Conservation (phyloP, 2,888 invertebrate species). For the Archips xylosteana region DNA sequence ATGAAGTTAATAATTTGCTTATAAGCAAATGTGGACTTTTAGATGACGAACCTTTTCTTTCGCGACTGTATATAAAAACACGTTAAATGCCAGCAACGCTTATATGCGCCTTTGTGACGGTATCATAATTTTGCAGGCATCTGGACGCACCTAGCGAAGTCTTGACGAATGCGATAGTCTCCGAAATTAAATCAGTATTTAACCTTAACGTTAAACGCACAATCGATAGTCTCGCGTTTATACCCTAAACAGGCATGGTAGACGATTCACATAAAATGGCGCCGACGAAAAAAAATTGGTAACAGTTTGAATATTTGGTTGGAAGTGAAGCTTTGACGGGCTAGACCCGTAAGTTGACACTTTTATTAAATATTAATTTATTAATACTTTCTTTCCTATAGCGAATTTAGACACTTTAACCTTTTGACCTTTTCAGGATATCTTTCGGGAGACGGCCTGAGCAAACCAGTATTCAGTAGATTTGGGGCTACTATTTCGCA, state of each 20-base stretch:
- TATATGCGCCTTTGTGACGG: too few species aligned
- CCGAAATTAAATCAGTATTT: background rate
- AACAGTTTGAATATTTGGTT: constrained; percentile 4
- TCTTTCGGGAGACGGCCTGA: too few species aligned
- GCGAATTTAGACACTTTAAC: background rate
- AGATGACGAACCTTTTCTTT: too few species aligned
- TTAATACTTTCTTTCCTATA: constrained; percentile 2
- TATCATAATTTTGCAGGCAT: too few species aligned
- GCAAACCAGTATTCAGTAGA: too few species aligned
- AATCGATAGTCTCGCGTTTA: background rate
- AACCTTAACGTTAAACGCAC: background rate
- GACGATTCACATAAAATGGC: background rate
- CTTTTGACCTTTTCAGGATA: background rate
- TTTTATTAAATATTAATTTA: background rate
- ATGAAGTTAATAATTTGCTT: too few species aligned
- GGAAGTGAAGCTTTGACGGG: background rate
- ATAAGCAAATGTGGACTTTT: too few species aligned
- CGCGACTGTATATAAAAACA: too few species aligned
- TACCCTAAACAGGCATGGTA: background rate
- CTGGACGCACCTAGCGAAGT: too few species aligned
- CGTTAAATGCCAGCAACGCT: too few species aligned
- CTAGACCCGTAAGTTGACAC: background rate
- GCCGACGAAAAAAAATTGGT: background rate
- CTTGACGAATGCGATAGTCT: too few species aligned
- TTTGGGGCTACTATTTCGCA: too few species aligned